phyloP scores from a whole-genome alignment of 2,888 invertebrate genomes.

The Onthophagus sagittarius region DNA sequence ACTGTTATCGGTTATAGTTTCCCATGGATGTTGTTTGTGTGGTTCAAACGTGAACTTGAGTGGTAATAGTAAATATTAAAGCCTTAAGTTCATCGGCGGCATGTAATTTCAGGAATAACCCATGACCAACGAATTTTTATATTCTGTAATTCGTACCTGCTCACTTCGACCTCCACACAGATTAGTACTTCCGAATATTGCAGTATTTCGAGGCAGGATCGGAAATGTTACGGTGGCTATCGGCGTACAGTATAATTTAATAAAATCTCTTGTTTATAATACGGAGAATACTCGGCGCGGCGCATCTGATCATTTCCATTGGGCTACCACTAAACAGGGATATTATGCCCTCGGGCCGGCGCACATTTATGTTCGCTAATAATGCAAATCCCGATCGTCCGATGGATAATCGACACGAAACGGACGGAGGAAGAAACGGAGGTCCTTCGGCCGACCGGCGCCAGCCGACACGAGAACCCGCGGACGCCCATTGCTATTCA shows the following conservation, averaged over 20 bases:
- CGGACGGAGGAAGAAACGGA: constrained; percentile 5
- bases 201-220: background rate
- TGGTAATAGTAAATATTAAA: background rate
- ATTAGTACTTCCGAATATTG: background rate
- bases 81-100: background rate
- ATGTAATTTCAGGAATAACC: background rate
- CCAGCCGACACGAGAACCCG: constrained; percentile 6
- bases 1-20: background rate
- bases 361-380: constrained; percentile 32
- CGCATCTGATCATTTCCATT: constrained; percentile 13
- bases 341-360: constrained; percentile 16
- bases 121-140: constrained; percentile 1
- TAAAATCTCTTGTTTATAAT: constrained; percentile 13
- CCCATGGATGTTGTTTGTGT: background rate
- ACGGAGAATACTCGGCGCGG: background rate
- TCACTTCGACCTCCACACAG: constrained; percentile 1
- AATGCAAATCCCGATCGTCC: constrained; percentile 30
- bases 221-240: constrained; percentile 7
- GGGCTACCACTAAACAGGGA: constrained; percentile 16
- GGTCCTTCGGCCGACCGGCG: background rate
- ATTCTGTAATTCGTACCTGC: constrained; percentile 10
- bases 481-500: constrained; percentile 14
- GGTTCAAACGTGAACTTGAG: background rate
- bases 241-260: constrained; percentile 6
- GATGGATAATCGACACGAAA: constrained; percentile 33